Conservation (phyloP, 2,113 vertebrate genomes). For the Notarius lentiginosus region DNA sequence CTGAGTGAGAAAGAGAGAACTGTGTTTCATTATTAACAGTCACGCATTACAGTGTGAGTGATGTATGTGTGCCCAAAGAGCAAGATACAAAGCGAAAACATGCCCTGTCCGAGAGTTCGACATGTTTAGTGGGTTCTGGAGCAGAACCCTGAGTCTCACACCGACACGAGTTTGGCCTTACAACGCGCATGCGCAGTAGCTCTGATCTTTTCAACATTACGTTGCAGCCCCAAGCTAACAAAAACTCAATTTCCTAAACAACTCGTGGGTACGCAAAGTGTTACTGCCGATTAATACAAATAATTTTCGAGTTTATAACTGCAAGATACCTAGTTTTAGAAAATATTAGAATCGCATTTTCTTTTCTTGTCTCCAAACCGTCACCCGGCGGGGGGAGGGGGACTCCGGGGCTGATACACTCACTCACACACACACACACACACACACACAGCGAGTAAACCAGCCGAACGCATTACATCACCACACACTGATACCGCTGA, state of each 20-base stretch:
- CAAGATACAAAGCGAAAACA: neutral
- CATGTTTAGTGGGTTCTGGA: neutral
- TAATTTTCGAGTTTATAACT: neutral
- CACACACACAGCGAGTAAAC: no score
- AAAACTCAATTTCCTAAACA: neutral
- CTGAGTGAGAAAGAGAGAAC: neutral
- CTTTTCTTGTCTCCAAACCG: neutral
- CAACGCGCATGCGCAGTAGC: neutral
- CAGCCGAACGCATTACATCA: neutral
- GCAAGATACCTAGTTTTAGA: neutral
- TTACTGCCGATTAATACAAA: neutral
- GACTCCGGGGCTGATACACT: no score
- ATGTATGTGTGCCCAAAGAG: neutral
- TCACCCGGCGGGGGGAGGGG: no score
- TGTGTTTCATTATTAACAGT: neutral
- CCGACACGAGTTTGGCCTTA: neutral
- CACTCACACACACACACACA: neutral
- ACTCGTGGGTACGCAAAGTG: neutral
- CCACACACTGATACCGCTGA: accelerated
- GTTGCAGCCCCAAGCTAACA: neutral
- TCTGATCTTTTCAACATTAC: no score
- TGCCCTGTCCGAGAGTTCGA: neutral
- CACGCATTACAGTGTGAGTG: neutral
- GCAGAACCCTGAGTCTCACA: neutral
- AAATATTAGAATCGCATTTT: neutral